Percentiles rank a stretch among this genome's conserved stretches.
Conservation (phyloP, 2,113 vertebrate species). For the Trogon surrucura region DNA sequence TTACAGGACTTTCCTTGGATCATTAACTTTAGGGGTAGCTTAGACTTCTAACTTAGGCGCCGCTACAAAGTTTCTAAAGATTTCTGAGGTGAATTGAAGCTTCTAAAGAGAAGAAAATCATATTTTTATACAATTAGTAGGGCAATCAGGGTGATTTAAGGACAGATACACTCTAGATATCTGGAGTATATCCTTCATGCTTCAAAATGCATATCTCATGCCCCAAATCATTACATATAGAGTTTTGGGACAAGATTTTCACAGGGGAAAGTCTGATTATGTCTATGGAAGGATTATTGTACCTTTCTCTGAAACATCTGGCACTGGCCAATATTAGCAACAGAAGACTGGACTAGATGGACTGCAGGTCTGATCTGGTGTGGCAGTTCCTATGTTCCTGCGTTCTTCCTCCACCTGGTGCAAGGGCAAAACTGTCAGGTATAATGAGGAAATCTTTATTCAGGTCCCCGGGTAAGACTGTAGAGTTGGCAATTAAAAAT, state of each 20-base stretch:
- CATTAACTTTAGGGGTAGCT: not conserved
- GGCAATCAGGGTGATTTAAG: not conserved
- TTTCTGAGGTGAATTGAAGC: not conserved
- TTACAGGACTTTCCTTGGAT: not conserved
- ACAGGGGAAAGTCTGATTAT: not conserved
- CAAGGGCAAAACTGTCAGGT: slow-evolving; percentile 64
- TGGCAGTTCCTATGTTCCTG: slow-evolving; percentile 64
- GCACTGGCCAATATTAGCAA: slow-evolving; percentile 53
- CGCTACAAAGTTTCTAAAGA: not conserved
- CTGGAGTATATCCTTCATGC: not conserved
- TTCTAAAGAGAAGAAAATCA: not conserved
- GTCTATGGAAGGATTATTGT: slow-evolving; percentile 48
- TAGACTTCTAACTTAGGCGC: not conserved
- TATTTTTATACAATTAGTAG: not conserved
- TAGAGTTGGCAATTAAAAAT: slow-evolving; percentile 52
- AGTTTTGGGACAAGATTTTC: not conserved
- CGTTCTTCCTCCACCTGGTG: slow-evolving; percentile 61
- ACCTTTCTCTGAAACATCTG: slow-evolving; percentile 63
- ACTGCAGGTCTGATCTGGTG: slow-evolving; percentile 67
- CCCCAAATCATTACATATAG: not conserved
- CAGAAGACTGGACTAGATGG: slow-evolving; percentile 68
- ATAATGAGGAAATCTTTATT: slow-evolving; percentile 61
- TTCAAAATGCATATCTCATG: not conserved
- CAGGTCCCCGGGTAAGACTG: not conserved
- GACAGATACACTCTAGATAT: not conserved